Conservation (phyloP, 2,888 invertebrate genomes). For the Clostera curtula region DNA sequence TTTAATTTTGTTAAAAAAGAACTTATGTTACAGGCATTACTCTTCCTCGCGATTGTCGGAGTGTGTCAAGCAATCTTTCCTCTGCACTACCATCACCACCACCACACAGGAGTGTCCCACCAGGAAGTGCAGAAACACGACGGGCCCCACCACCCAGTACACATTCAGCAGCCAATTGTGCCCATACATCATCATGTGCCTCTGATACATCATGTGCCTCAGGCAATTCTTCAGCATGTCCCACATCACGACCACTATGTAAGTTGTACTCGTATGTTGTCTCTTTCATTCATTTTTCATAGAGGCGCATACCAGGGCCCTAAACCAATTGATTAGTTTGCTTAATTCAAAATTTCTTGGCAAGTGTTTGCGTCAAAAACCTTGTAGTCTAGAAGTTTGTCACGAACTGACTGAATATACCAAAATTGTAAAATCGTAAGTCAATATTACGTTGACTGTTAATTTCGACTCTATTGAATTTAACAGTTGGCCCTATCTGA, state of each 20-base stretch:
- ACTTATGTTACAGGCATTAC: slow-evolving; percentile 36
- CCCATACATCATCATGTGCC: slow-evolving; percentile 40
- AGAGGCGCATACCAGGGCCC: too few species aligned
- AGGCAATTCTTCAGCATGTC: slow-evolving; percentile 27
- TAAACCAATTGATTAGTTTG: not conserved
- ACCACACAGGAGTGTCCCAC: slow-evolving; percentile 58
- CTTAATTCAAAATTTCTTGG: too few species aligned
- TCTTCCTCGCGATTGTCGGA: slow-evolving; percentile 40
- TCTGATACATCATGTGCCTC: slow-evolving; percentile 37
- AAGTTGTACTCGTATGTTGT: too few species aligned
- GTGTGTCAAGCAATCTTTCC: slow-evolving; percentile 59
- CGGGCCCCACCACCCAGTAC: slow-evolving; percentile 45
- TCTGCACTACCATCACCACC: slow-evolving; percentile 43
- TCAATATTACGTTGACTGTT: too few species aligned
- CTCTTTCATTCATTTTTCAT: too few species aligned
- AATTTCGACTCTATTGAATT: too few species aligned
- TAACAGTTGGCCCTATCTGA: too few species aligned
- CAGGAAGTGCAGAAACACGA: slow-evolving; percentile 57
- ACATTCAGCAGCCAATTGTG: slow-evolving; percentile 37
- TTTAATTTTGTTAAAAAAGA: too few species aligned
- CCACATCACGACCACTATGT: slow-evolving; percentile 59
- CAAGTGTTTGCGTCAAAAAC: too few species aligned
- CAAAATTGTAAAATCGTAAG: too few species aligned
- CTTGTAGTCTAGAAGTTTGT: too few species aligned
- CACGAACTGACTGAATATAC: too few species aligned